A percentile compares a stretch with the other conserved stretches of the same genome.
Conservation (phyloP, 2,797 vertebrate genomes). For the Cossypha polioptera region DNA sequence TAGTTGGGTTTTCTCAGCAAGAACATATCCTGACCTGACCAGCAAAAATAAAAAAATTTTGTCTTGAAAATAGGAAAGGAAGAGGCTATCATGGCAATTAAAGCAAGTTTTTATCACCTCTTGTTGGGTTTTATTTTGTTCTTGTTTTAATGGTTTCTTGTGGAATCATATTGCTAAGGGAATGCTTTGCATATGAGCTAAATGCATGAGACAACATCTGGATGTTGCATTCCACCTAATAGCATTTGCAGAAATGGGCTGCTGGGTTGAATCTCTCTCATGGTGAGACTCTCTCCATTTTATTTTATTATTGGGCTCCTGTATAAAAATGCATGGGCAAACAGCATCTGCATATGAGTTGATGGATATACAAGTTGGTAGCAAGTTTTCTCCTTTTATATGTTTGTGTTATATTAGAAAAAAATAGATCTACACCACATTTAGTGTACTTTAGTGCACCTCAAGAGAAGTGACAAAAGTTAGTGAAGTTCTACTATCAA, state of each 20-base stretch:
- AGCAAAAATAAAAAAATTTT: not conserved
- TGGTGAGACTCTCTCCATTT: not conserved
- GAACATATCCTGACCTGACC: not conserved
- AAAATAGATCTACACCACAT: not conserved
- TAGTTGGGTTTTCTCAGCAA: not conserved
- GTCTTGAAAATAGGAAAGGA: not conserved
- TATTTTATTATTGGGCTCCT: not conserved
- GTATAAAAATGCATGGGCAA: not conserved
- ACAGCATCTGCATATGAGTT: not conserved
- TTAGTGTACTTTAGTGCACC: not conserved
- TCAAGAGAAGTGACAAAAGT: not conserved
- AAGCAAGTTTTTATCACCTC: not conserved
- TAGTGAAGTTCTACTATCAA: not conserved
- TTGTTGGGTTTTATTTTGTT: not conserved
- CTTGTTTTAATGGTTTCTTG: not conserved
- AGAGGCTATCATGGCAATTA: not conserved
- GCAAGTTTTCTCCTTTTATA: not conserved
- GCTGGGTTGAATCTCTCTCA: not conserved
- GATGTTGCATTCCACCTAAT: not conserved
- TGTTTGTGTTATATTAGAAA: not conserved
- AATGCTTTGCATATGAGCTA: not conserved
- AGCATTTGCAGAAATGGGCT: slow-evolving; percentile 10
- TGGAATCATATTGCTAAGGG: not conserved
- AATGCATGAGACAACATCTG: not conserved
- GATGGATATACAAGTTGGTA: not conserved